Base-by-base conservation (phyloP, 2,888 invertebrate species). In the Drosophila picticornis region DNA sequence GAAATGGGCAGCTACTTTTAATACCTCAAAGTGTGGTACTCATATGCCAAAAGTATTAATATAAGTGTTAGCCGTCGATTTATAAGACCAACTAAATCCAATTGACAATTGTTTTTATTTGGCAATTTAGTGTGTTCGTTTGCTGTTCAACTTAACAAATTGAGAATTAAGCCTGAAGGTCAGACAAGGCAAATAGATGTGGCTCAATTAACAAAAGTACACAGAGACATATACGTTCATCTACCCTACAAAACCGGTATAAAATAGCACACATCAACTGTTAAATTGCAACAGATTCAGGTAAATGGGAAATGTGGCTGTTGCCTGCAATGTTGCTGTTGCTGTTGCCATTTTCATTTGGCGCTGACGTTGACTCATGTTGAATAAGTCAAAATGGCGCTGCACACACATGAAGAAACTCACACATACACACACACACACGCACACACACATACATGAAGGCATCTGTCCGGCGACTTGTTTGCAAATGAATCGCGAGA, bases 321-420 rank as follows among this genome's bases (percentile, higher is more conserved):
- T 32, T 57, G 60, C 58, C 43, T 52, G 63, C 61, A 61, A 48
- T 27, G 65, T 38, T 58, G 46, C 22, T 22, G 62, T 38, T 71
- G 65, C 48, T 19, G 46, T 55, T 63, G 53, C 52, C 46, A 34
- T 58, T 64, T 53, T 40, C 46, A 53, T 51, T 51, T 59, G 64
- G 50, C 53, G 57, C 50, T 72, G 71, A 70, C 70, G 68, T 73
- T 73, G 70, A 73, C 40, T 62, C 62, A 61, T 59, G 64, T 59
- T 79, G 72, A 76, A 79, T 79, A 79, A 79, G 79, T 79, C 72
- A 79, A 70, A 79, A 75, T 68, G 58, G 48, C 60, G 68, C 29
- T 59, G 32, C 43, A 61, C 63, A 60, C 57, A 60, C 56, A 56
- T 34, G 32, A 52, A 31, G 25, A 13, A 22, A 25, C 46, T 22